phyloP scores from a whole-genome alignment of 2,797 vertebrate genomes.

The Alectoris magna region DNA sequence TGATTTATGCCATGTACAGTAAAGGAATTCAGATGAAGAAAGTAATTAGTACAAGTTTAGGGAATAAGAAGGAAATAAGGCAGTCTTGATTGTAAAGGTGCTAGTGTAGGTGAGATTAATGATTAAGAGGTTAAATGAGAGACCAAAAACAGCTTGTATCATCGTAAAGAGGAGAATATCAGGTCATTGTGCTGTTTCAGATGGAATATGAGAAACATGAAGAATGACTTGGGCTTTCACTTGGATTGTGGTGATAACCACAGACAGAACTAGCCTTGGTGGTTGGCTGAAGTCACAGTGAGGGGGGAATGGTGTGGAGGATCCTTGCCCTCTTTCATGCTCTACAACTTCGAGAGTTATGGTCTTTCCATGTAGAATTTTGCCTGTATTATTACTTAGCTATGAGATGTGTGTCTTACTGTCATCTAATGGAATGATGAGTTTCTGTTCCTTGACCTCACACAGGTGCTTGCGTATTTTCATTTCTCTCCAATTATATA shows the following conservation, averaged over 20 bases:
- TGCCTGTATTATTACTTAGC: background rate
- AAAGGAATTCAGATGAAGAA: background rate
- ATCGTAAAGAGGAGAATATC: background rate
- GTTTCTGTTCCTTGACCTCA: background rate
- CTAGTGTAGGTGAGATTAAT: background rate
- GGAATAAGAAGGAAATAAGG: background rate
- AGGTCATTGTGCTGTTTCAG: background rate
- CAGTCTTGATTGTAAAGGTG: background rate
- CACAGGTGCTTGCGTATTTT: background rate
- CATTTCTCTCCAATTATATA: background rate
- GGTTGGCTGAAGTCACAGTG: background rate
- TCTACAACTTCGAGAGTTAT: background rate
- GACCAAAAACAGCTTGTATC: background rate
- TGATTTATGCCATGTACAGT: background rate
- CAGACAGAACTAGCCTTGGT: background rate
- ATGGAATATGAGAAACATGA: background rate
- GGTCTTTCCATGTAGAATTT: background rate
- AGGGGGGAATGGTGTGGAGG: rapidly evolving
- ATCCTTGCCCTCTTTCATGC: background rate
- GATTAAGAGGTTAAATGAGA: background rate
- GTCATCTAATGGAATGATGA: background rate
- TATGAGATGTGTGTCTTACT: background rate
- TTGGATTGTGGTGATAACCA: background rate
- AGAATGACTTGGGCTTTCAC: background rate
- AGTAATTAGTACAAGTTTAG: background rate